phyloP scores from a whole-genome alignment of 2,113 vertebrate genomes.

The Podarcis raffonei region DNA sequence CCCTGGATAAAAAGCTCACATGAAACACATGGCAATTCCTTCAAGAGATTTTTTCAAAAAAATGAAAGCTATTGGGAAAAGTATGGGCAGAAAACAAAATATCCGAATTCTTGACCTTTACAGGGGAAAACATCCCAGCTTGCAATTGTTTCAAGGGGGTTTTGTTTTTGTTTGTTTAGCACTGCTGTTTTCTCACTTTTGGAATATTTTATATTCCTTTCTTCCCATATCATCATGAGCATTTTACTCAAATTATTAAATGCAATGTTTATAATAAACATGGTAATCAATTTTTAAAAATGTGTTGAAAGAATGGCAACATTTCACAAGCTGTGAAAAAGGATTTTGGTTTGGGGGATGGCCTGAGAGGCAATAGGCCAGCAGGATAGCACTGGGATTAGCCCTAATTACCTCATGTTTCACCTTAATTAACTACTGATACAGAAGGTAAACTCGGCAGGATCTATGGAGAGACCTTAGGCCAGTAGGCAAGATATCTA shows the following conservation, averaged over 20 bases:
- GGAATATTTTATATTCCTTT: constrained; percentile 26
- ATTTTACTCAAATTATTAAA: constrained; percentile 38
- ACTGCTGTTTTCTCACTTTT: constrained; percentile 39
- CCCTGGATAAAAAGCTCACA: not conserved
- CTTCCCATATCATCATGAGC: constrained; percentile 21
- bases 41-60: not conserved
- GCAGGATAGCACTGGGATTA: constrained; percentile 78
- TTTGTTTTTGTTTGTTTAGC: constrained; percentile 19
- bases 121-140: constrained; percentile 16
- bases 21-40: constrained; percentile 23
- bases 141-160: constrained; percentile 11
- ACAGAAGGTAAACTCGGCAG: constrained; percentile 79
- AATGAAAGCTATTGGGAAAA: constrained; percentile 34
- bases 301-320: constrained; percentile 57
- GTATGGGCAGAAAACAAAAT: constrained; percentile 51
- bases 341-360: constrained; percentile 60
- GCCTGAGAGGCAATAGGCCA: constrained; percentile 75
- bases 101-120: constrained; percentile 48
- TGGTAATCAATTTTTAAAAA: constrained; percentile 54
- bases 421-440: constrained; percentile 85
- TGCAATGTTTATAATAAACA: constrained; percentile 52
- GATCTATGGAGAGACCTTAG: constrained; percentile 74
- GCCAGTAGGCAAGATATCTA: constrained; percentile 73
- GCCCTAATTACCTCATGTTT: constrained; percentile 83
- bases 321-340: constrained; percentile 61